Evolutionary conservation across 2,113 vertebrate species (phyloP).

Genomic region (Alexandromys fortis): DNA sequence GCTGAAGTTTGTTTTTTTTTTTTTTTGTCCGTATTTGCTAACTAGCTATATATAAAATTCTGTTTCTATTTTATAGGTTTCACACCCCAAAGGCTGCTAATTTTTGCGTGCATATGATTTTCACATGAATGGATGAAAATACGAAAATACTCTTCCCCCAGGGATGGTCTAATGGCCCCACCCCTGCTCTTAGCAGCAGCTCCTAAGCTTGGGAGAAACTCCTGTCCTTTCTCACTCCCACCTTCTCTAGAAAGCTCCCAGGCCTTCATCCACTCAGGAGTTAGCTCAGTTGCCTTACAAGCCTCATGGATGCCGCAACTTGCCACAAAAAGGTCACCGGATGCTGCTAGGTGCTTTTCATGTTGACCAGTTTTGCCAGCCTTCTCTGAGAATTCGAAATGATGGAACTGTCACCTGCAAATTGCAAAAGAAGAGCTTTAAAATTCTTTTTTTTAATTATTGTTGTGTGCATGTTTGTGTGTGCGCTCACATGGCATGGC

Average conservation of each 20-base stretch:
- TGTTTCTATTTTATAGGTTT: slow-evolving; percentile 82
- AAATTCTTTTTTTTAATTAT: background rate
- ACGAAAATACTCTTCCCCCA: slow-evolving; percentile 69
- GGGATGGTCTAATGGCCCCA: slow-evolving; percentile 44
- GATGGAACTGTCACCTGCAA: background rate
- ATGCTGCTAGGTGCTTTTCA: background rate
- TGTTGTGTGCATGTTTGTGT: background rate
- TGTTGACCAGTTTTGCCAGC: background rate
- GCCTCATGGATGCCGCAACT: background rate
- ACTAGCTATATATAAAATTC: slow-evolving; percentile 81
- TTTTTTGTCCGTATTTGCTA: slow-evolving; percentile 75
- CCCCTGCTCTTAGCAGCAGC: slow-evolving; percentile 43
- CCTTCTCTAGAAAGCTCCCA: background rate
- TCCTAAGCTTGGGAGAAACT: background rate
- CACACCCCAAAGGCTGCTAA: slow-evolving; percentile 80
- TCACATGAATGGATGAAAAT: slow-evolving; percentile 81
- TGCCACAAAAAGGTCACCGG: background rate
- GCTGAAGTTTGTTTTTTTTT: slow-evolving; percentile 66
- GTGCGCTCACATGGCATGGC: no score
- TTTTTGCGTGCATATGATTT: slow-evolving; percentile 81
- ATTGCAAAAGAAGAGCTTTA: background rate
- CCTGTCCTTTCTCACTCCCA: background rate
- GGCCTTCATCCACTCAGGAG: background rate
- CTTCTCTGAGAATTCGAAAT: slow-evolving; percentile 58
- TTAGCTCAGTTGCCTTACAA: background rate